These are phyloP conservation scores for Chaetops frenatus DNA, from an alignment of 2,113 vertebrate genomes.

Conservation along the genomic window DNA sequence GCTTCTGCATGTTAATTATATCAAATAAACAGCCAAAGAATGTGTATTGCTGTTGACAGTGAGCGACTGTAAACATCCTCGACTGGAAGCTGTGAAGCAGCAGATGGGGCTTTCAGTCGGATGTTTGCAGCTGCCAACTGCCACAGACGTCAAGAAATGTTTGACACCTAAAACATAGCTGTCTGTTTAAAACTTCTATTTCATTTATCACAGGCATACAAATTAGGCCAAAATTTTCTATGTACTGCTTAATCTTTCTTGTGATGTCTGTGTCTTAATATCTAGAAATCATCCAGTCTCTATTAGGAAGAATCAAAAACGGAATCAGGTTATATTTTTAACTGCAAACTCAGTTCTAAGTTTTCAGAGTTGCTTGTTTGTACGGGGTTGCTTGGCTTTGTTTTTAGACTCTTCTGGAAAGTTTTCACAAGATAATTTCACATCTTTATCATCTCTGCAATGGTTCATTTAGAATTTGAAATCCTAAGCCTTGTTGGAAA, in stretches of 20 bases:
- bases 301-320: not conserved
- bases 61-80: slow-evolving; percentile 99
- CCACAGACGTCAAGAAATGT: slow-evolving; percentile 77
- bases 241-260: not conserved
- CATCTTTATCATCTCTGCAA: not conserved
- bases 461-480: not conserved
- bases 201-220: not conserved
- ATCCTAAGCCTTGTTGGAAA: not conserved
- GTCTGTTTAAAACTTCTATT: slow-evolving; percentile 18
- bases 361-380: not conserved
- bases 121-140: slow-evolving; percentile 99
- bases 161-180: slow-evolving; percentile 36
- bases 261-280: not conserved
- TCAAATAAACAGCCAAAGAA: slow-evolving; percentile 54
- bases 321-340: not conserved
- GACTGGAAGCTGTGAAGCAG: slow-evolving; percentile 96
- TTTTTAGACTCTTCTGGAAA: not conserved
- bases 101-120: slow-evolving; percentile 94
- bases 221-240: not conserved
- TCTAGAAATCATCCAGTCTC: not conserved
- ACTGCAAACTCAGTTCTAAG: not conserved
- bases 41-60: slow-evolving; percentile 70
- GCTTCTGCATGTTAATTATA: slow-evolving; percentile 25
- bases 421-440: not conserved
- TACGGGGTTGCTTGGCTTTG: not conserved